A percentile compares a stretch with the other conserved stretches of the same genome.
Conservation (phyloP, 2,888 invertebrate genomes). For the Polia nebulosa region DNA sequence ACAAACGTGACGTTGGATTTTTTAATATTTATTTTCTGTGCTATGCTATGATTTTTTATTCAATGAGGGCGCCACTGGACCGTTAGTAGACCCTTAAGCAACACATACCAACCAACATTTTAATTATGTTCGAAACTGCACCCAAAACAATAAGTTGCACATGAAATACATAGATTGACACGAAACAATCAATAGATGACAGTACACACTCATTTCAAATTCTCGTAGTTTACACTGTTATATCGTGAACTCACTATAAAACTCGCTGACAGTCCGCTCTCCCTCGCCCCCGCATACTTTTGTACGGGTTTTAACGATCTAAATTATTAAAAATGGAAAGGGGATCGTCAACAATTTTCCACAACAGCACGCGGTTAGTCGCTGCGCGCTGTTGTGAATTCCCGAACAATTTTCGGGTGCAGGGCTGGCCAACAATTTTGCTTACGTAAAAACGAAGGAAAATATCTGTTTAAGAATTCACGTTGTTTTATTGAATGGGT, state of each 20-base stretch:
- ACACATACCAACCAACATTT: not conserved
- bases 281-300: not conserved
- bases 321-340: conserved; percentile 20
- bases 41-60: no score
- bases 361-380: not conserved
- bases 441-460: not conserved
- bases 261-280: not conserved
- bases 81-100: no score
- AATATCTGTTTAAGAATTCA: conserved; percentile 4
- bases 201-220: not conserved
- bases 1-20: no score
- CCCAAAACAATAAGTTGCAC: not conserved
- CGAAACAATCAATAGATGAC: not conserved
- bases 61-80: no score
- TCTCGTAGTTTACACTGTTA: not conserved
- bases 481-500: not conserved
- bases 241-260: not conserved
- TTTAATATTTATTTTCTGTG: no score
- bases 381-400: conserved; percentile 11
- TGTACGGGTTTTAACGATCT: conserved; percentile 22
- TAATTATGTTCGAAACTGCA: not conserved
- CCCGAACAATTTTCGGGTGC: conserved; percentile 5
- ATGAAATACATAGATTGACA: not conserved
- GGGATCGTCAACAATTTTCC: conserved; percentile 9
- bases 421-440: conserved; percentile 16